phyloP scores from a whole-genome alignment of 2,113 vertebrate genomes.

The Penelope pileata region DNA sequence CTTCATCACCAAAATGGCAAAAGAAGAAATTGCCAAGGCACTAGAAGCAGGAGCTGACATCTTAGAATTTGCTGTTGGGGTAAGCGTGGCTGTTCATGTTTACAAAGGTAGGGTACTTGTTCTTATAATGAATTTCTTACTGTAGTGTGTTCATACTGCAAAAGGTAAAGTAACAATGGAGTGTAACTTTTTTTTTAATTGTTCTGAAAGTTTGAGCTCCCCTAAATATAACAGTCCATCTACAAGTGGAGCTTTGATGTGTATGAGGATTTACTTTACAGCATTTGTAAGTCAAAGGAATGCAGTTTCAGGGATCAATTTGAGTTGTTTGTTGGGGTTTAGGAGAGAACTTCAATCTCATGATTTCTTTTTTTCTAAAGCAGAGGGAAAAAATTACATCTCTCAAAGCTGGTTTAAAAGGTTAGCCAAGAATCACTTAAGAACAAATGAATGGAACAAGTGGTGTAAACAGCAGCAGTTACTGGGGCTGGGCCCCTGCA shows the following conservation, averaged over 20 bases:
- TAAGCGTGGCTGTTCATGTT: slow-evolving; percentile 65
- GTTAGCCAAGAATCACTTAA: not conserved
- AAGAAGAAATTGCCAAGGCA: slow-evolving; percentile 87
- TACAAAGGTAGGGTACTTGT: not conserved
- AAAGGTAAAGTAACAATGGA: not conserved
- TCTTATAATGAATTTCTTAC: not conserved
- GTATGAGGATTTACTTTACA: too few relatives aligned
- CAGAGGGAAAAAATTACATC: not conserved
- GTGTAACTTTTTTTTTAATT: not conserved
- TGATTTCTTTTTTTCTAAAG: not conserved
- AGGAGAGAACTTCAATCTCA: not conserved
- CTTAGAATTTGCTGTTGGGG: slow-evolving; percentile 90
- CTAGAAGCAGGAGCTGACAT: slow-evolving; percentile 83
- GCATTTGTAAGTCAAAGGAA: not conserved
- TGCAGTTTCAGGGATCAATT: not conserved
- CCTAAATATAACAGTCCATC: not conserved
- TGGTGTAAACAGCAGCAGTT: not conserved
- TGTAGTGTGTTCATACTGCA: not conserved
- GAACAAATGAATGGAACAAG: not conserved
- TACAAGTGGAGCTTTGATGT: too few relatives aligned
- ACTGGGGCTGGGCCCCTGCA: not conserved
- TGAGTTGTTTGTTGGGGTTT: not conserved
- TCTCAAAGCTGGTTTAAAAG: not conserved
- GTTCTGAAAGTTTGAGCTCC: not conserved
- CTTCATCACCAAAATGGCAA: slow-evolving; percentile 96